Evolutionary conservation across 2,113 vertebrate species (phyloP), one percentile per base, ranked within the genome.

Genomic region (Steatornis caripensis): DNA sequence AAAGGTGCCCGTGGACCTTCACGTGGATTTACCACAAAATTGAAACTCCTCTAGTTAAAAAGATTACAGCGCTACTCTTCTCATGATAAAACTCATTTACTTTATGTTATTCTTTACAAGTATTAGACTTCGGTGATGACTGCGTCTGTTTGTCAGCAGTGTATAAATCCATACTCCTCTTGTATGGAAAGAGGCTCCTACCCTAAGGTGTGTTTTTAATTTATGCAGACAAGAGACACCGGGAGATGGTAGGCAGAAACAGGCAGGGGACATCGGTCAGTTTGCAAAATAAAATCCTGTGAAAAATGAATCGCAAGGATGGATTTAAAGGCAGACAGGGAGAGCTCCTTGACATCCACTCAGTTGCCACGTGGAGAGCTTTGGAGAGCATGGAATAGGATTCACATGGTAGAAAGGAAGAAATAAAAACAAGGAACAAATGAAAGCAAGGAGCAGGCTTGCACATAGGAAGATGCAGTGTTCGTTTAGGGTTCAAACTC

Each of bases 201-300:
- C 55, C 94, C 84, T 24, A 30, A n/a, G 65, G 91, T 39, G 12
- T 9, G 37, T 49, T 61, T 83, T 95, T 94, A 89, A 89, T 92
- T 94, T 81, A 70, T 90, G 80, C 71, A 90, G 84, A 41, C 69
- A n/a, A 27, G 83, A 87, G 65, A 45, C 51, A 22, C 0, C 0
- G 5, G 60, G 86, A 95, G 43, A 75, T 51, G 76, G 80, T 34
- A 43, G 62, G 85, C 90, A 93, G 84, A 62, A 70, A 54, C 46
- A 89, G 36, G 72, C 61, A 26, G 72, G 80, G 43, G 93, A 96
- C 91, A 64, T 91, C 93, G 79, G 91, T 91, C 93, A 60, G 87
- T 89, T 78, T 89, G 84, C 69, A 71, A 68, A 91, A 68, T 4
- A 55, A 89, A 75, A 19, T 70, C 72, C 62, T 55, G 77, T 91